These are phyloP conservation scores for Scaptomyza hsui DNA, from an alignment of 1,140 invertebrate genomes.

Conservation along the genomic window DNA sequence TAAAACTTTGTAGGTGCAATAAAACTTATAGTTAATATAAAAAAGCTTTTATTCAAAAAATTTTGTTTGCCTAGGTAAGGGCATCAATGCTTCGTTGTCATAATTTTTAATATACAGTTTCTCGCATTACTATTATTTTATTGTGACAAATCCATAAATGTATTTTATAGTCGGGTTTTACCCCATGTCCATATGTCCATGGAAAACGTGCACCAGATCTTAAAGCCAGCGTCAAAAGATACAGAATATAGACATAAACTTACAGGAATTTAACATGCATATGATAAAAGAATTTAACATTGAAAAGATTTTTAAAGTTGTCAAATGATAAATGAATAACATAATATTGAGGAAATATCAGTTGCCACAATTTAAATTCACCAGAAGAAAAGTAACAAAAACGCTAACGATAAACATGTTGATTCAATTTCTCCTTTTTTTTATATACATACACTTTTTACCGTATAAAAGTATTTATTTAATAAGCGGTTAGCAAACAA, in stretches of 20 bases:
- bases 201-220: slow-evolving; percentile 54
- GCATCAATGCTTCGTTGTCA: neutral
- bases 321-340: too few relatives aligned
- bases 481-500: slow-evolving; percentile 67
- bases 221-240: neutral
- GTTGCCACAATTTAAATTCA: neutral
- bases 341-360: too few relatives aligned
- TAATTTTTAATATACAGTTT: neutral
- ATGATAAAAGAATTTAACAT: too few relatives aligned
- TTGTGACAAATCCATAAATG: slow-evolving; percentile 44
- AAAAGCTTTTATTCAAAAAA: too few relatives aligned
- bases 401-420: neutral
- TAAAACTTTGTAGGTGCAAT: too few relatives aligned
- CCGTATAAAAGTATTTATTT: slow-evolving; percentile 50
- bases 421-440: slow-evolving; percentile 6
- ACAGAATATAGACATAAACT: neutral
- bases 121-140: slow-evolving; percentile 22
- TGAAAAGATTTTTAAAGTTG: too few relatives aligned
- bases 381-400: neutral
- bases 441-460: slow-evolving; percentile 38
- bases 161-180: slow-evolving; percentile 40
- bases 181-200: slow-evolving; percentile 22
- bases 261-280: neutral
- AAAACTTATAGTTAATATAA: too few relatives aligned
- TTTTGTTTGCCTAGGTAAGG: too few relatives aligned